Percentiles rank a stretch among this genome's conserved stretches.
phyloP scores from a whole-genome alignment of 2,113 vertebrate species.

The Bostrychus sinensis region DNA sequence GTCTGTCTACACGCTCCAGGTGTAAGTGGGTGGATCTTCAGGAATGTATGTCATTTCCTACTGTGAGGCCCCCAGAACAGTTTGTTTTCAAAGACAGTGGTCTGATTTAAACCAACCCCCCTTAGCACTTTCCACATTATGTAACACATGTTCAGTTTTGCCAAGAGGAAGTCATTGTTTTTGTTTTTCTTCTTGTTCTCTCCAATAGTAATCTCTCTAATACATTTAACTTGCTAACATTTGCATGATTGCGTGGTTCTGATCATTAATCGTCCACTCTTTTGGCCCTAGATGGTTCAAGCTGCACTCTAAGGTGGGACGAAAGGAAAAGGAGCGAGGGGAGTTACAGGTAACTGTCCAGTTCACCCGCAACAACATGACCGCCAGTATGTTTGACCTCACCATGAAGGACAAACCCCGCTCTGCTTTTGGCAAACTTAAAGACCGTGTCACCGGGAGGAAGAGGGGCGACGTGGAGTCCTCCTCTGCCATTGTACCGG shows the following conservation, averaged over 20 bases:
- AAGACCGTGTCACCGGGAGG: conserved; percentile 91
- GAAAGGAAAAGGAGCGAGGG: conserved; percentile 94
- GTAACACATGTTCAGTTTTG: conserved; percentile 27
- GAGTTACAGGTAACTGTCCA: conserved; percentile 90
- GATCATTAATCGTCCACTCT: conserved; percentile 4
- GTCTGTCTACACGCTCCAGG: background rate
- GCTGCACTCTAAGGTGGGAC: conserved; percentile 89
- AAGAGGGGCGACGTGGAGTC: conserved; percentile 91
- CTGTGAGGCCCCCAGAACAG: conserved; percentile 15
- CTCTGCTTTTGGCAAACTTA: conserved; percentile 92
- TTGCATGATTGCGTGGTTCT: background rate
- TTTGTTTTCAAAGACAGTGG: conserved; percentile 23
- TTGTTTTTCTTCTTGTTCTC: conserved; percentile 20
- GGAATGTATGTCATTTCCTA: conserved; percentile 39
- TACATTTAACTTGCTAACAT: background rate
- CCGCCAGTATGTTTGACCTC: conserved; percentile 98
- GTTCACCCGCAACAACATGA: conserved; percentile 92
- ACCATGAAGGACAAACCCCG: conserved; percentile 92
- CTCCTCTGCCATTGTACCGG: conserved; percentile 92
- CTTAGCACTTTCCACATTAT: conserved; percentile 30
- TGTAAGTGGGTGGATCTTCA: conserved; percentile 19
- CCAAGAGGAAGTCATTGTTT: conserved; percentile 42
- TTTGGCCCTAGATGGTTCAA: conserved; percentile 88
- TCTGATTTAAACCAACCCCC: conserved; percentile 5
- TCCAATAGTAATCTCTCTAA: background rate